These are phyloP conservation scores for Babyrousa celebensis DNA, from an alignment of 2,797 vertebrate genomes.

Conservation along the genomic window DNA sequence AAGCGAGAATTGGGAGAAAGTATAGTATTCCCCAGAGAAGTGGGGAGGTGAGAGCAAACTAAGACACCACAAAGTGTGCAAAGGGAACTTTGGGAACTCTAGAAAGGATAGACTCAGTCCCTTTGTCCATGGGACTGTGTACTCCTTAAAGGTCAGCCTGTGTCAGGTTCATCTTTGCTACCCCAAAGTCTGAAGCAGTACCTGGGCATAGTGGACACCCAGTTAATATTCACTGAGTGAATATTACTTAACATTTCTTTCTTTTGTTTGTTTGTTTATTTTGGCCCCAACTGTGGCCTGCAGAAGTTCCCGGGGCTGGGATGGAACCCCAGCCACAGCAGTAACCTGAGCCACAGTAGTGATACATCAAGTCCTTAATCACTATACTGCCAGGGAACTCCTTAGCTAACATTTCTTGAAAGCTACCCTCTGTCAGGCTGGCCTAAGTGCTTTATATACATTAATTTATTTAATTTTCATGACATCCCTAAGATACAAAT, in stretches of 20 bases:
- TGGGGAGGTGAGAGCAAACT: background rate
- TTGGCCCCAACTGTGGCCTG: no score
- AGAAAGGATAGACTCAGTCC: background rate
- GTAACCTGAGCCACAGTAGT: no score
- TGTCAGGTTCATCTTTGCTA: background rate
- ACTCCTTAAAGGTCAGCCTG: background rate
- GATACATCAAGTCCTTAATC: no score
- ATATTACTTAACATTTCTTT: background rate
- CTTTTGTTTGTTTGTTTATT: no score
- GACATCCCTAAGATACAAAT: background rate
- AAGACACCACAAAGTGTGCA: background rate
- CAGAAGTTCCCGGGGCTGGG: no score
- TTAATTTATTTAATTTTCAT: background rate
- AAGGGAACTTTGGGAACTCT: background rate
- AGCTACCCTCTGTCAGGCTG: background rate
- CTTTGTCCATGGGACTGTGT: background rate
- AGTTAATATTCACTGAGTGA: background rate
- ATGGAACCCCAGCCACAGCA: no score
- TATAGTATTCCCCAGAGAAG: background rate
- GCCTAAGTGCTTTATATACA: background rate
- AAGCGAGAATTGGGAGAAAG: background rate
- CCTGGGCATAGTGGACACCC: background rate
- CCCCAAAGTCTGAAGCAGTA: background rate
- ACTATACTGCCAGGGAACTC: no score
- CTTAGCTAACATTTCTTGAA: conserved; percentile 6